Evolutionary conservation across 2,888 invertebrate species (phyloP), one percentile per base, ranked within the genome.

Genomic region (Nematopogon swammerdamellus): DNA sequence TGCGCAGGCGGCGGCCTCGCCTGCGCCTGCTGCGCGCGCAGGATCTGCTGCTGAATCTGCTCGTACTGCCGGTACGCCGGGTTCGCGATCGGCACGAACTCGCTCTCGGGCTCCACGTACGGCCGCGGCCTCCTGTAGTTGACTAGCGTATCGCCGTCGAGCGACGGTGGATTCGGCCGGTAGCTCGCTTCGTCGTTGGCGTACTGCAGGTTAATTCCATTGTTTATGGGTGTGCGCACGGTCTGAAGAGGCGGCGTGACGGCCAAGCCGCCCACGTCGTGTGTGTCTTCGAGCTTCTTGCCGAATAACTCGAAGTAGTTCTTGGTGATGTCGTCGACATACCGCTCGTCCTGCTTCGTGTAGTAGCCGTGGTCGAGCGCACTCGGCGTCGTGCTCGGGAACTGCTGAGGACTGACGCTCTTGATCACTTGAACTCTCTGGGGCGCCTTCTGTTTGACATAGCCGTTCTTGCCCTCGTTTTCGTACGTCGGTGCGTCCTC

Each of bases 281-380:
- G 76, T 20, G 71, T 76, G 59, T 71, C 73, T 60, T 70, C 81
- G 49, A 87, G 64, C 65, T 87, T 90, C 66, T 85, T 86, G 1
- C 87, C 90, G 61, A 89, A 89, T 56, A 86, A 82, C 20, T 87
- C 88, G 60, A 88, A 89, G 50, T 88, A 88, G 59, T 88, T 87
- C 62, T 85, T 86, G 3, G 89, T 88, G 50, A 86, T 87, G 59
- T 89, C 88, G 58, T 89, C 88, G 53, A 88, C 74, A 54, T 85
- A 82, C 50, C 82, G 81, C 59, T 87, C 81, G 62, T 84, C 81
- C 54, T 87, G 87, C 62, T 85, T 85, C 14, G 87, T 86, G 67
- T 87, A 86, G 64, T 85, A 86, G 30, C 82, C 80, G 58, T 86
- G 81, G 63, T 84, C 74, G 58, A 79, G 67, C 6, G 85, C 81